Conservation (phyloP, 2,888 invertebrate genomes). For the Apantesis nais region DNA sequence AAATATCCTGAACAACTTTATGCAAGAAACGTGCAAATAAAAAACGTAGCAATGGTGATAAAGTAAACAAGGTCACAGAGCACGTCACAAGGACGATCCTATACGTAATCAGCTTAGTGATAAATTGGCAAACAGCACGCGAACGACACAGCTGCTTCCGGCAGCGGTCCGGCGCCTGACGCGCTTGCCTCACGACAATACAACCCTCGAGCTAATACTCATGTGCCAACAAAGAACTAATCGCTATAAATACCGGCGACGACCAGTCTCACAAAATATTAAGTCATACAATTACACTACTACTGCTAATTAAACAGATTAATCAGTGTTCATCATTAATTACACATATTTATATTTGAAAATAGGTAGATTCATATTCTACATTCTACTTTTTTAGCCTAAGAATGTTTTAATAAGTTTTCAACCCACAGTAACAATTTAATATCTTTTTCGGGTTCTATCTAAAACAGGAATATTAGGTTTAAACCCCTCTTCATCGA, state of each 20-base stretch:
- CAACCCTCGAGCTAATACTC: slow-evolving; percentile 36
- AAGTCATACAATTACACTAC: slow-evolving; percentile 16
- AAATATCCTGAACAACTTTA: slow-evolving; percentile 46
- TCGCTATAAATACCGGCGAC: slow-evolving; percentile 17
- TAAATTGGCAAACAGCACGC: slow-evolving; percentile 85
- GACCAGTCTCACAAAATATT: neutral
- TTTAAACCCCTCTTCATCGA: no score
- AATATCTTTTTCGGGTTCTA: neutral
- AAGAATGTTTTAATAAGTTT: neutral
- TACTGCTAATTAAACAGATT: slow-evolving; percentile 20
- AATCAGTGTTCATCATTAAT: no score
- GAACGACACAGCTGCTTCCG: slow-evolving; percentile 83
- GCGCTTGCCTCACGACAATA: slow-evolving; percentile 38
- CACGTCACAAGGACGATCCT: slow-evolving; percentile 80
- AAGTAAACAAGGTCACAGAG: slow-evolving; percentile 81
- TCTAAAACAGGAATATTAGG: neutral
- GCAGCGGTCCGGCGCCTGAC: slow-evolving; percentile 39
- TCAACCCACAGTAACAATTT: neutral
- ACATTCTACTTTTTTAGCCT: neutral
- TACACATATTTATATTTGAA: no score
- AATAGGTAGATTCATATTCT: neutral
- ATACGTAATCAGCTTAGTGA: slow-evolving; percentile 85
- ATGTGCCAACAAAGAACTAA: slow-evolving; percentile 31
- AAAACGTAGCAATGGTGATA: slow-evolving; percentile 72
- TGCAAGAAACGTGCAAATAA: slow-evolving; percentile 70